Evolutionary conservation across 1,140 invertebrate genomes (phyloP).

Genomic region (Meloidogyne floridensis): DNA sequence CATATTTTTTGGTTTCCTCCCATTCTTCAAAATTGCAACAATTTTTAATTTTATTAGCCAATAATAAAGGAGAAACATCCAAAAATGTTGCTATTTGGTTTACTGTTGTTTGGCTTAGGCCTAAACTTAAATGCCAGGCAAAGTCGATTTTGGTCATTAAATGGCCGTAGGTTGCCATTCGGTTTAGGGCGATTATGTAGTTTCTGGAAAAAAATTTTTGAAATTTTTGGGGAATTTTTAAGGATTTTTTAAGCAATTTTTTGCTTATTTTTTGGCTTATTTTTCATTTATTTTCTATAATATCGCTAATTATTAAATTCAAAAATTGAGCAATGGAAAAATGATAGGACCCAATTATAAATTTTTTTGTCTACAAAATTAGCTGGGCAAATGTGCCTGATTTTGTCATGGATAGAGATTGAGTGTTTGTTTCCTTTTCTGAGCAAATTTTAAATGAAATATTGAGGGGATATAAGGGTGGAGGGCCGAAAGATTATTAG

Average conservation of each 20-base stretch:
- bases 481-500: no score
- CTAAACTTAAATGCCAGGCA: constrained; percentile 50
- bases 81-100: constrained; percentile 59
- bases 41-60: constrained; percentile 12
- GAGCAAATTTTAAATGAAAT: neutral
- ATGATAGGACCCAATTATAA: neutral
- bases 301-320: neutral
- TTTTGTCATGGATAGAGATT: neutral
- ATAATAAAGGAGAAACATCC: constrained; percentile 40
- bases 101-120: constrained; percentile 61
- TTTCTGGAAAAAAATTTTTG: constrained; percentile 71
- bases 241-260: neutral
- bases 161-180: constrained; percentile 67
- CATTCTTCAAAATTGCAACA: neutral
- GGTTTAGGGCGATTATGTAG: constrained; percentile 76
- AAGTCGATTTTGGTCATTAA: constrained; percentile 55
- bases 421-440: neutral
- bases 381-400: neutral
- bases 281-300: neutral
- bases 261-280: no score
- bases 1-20: neutral
- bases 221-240: neutral
- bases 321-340: neutral
- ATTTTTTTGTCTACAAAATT: neutral
- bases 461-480: neutral